A percentile compares a stretch with the other conserved stretches of the same genome.
These are phyloP conservation scores for Gymnoscopelus microlampas DNA, from an alignment of 2,797 vertebrate genomes.

Conservation along the genomic window DNA sequence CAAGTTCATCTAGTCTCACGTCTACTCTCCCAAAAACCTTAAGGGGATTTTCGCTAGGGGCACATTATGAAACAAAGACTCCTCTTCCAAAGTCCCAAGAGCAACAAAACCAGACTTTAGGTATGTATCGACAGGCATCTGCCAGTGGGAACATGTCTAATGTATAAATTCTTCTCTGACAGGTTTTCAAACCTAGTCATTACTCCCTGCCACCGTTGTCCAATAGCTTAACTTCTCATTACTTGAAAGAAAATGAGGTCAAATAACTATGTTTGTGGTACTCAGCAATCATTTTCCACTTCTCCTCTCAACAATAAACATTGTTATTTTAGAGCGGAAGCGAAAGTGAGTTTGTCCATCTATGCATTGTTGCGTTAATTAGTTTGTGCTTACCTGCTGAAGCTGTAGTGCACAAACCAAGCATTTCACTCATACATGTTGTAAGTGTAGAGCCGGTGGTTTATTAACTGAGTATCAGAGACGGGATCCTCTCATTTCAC, in stretches of 20 bases:
- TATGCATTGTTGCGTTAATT: not conserved
- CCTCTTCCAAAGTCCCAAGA: conserved; percentile 58
- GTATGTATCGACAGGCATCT: conserved; percentile 64
- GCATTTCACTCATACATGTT: not conserved
- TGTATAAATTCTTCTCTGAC: conserved; percentile 50
- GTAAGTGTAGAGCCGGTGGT: not conserved
- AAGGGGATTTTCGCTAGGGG: conserved; percentile 16
- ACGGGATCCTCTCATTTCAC: not conserved
- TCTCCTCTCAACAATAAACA: not conserved
- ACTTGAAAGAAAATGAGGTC: conserved; percentile 31
- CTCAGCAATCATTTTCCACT: conserved; percentile 24
- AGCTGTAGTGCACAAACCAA: not conserved
- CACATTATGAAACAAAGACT: conserved; percentile 69
- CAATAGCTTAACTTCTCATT: conserved; percentile 51
- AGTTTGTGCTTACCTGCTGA: conserved; percentile 4
- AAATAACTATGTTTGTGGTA: conserved; percentile 59
- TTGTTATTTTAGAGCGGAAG: conserved; percentile 14
- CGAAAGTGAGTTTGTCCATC: conserved; percentile 14
- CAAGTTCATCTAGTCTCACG: conserved; percentile 29
- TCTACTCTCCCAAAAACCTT: conserved; percentile 32
- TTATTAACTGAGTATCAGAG: not conserved
- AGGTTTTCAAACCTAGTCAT: conserved; percentile 56
- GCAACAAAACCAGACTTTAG: conserved; percentile 65
- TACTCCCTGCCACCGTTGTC: conserved; percentile 38
- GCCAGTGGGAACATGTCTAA: conserved; percentile 72